A percentile compares a stretch with the other conserved stretches of the same genome.
Conservation (phyloP, 2,113 vertebrate species). For the Onychostruthus taczanowskii region DNA sequence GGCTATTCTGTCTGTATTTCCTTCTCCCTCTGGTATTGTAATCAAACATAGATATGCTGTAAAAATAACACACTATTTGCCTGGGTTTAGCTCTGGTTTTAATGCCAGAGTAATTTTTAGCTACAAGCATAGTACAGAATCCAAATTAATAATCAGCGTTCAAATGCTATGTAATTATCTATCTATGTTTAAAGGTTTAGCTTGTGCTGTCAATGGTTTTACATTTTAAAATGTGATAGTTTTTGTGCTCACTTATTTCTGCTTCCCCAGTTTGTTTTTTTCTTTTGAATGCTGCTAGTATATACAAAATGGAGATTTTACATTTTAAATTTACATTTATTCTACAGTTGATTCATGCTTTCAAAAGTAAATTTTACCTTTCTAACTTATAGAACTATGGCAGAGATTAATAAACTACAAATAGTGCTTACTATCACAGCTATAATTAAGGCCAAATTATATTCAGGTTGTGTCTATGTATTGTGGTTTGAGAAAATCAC, state of each 20-base stretch:
- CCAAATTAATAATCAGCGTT: conserved; percentile 42
- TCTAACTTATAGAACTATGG: not conserved
- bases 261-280: not conserved
- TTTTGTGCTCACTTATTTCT: not conserved
- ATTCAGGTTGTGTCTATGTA: not conserved
- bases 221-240: not conserved
- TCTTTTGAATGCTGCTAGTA: not conserved
- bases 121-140: not conserved
- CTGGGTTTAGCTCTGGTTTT: conserved; percentile 11
- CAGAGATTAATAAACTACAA: not conserved
- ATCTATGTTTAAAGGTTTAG: not conserved
- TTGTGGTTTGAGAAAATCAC: not conserved
- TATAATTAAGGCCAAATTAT: conserved; percentile 9
- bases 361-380: not conserved
- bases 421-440: not conserved
- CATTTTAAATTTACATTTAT: not conserved
- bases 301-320: not conserved
- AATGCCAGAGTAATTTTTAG: conserved; percentile 41
- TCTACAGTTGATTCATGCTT: not conserved
- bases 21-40: not conserved
- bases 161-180: conserved; percentile 26
- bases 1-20: not conserved
- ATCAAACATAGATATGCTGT: not conserved
- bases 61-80: not conserved
- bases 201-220: not conserved